Conservation (phyloP, 2,888 invertebrate species). For the Tethea ocularis region DNA sequence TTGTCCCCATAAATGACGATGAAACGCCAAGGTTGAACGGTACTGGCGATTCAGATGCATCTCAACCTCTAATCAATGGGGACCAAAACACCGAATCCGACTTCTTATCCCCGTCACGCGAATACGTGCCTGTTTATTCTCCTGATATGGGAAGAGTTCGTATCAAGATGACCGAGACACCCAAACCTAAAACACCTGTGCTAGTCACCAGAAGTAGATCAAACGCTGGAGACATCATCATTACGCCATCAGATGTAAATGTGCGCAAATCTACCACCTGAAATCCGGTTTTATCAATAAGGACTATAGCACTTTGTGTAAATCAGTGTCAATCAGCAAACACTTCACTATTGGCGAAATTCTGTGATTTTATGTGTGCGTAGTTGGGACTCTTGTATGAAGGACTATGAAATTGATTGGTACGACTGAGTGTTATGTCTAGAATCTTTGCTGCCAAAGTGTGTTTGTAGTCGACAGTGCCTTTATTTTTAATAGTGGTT, state of each 20-base stretch:
- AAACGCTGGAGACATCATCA: conserved; percentile 90
- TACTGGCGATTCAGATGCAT: conserved; percentile 75
- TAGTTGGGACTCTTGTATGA: conserved; percentile 52
- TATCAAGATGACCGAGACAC: conserved; percentile 89
- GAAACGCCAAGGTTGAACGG: conserved; percentile 75
- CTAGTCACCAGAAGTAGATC: conserved; percentile 90
- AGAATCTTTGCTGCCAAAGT: conserved; percentile 82
- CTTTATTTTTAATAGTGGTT: conserved; percentile 76
- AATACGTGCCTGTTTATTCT: conserved; percentile 82
- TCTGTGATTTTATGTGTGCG: conserved; percentile 75
- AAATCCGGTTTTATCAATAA: conserved; percentile 51
- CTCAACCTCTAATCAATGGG: conserved; percentile 77
- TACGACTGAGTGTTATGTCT: conserved; percentile 61
- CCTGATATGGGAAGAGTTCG: conserved; percentile 91
- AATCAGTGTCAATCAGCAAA: conserved; percentile 75
- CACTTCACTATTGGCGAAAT: conserved; percentile 79
- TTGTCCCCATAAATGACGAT: conserved; percentile 74
- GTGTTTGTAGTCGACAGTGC: conserved; percentile 84
- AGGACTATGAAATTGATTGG: conserved; percentile 52
- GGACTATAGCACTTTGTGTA: conserved; percentile 65
- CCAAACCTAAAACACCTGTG: conserved; percentile 92
- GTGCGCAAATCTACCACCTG: conserved; percentile 74
- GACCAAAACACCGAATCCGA: conserved; percentile 70
- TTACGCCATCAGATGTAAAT: conserved; percentile 83
- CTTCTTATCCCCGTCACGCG: conserved; percentile 72